Percentiles rank a stretch among this genome's conserved stretches.
Conservation (phyloP, 2,888 invertebrate species). For the Caenorhabditis parvicauda region DNA sequence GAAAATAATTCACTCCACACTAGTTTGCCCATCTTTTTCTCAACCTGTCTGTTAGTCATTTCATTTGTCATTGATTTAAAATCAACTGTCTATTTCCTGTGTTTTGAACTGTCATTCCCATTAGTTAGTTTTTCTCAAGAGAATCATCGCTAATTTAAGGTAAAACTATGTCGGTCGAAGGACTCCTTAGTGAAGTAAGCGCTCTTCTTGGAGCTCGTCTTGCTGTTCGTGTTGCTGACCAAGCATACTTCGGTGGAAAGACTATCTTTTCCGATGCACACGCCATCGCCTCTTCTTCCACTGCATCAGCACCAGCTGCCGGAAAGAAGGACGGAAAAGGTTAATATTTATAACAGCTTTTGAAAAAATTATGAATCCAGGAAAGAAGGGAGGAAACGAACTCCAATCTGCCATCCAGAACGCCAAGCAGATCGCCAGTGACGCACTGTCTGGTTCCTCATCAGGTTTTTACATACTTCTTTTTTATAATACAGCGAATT, state of each 20-base stretch:
- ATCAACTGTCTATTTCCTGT: no score
- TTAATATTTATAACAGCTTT: background rate
- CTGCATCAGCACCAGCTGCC: constrained; percentile 10
- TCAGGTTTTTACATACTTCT: background rate
- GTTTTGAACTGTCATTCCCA: no score
- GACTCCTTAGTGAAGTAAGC: constrained; percentile 39
- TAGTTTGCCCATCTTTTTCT: no score
- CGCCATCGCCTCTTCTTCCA: constrained; percentile 9
- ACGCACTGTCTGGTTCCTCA: constrained; percentile 20
- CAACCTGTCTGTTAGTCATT: no score
- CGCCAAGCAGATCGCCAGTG: constrained; percentile 26
- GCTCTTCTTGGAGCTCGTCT: constrained; percentile 31
- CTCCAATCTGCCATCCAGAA: constrained; percentile 22
- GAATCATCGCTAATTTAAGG: constrained; percentile 17
- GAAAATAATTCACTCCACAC: no score
- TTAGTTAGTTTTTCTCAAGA: no score
- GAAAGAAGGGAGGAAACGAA: constrained; percentile 10
- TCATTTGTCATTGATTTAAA: no score
- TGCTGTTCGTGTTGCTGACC: constrained; percentile 37
- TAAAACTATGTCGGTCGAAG: constrained; percentile 42
- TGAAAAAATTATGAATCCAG: background rate
- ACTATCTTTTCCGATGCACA: constrained; percentile 34
- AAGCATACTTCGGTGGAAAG: constrained; percentile 43
- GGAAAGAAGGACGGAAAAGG: background rate
- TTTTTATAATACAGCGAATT: background rate